Percentiles rank a stretch among this genome's conserved stretches.
phyloP scores from a whole-genome alignment of 2,113 vertebrate species.

The Cynocephalus volans region DNA sequence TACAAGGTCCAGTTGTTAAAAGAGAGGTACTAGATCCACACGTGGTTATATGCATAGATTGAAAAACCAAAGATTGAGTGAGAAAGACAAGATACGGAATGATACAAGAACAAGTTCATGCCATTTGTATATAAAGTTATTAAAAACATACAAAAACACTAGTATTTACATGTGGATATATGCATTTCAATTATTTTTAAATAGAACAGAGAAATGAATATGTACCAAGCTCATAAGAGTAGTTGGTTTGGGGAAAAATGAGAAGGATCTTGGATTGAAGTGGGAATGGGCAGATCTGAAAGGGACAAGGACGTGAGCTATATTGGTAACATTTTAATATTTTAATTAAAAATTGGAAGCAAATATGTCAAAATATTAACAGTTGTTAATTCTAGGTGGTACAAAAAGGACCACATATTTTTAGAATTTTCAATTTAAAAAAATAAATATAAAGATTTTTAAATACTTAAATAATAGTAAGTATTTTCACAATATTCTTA shows the following conservation, averaged over 20 bases:
- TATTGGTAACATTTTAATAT: not conserved
- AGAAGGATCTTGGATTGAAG: not conserved
- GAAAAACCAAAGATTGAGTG: not conserved
- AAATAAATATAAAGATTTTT: not conserved
- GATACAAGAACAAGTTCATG: not conserved
- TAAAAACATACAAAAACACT: not conserved
- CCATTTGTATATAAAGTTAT: not conserved
- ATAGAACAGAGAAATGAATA: not conserved
- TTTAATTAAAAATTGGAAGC: not conserved
- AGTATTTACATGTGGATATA: not conserved
- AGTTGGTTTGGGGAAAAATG: not conserved
- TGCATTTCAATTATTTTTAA: not conserved
- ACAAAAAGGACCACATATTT: not conserved
- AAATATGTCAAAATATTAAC: not conserved
- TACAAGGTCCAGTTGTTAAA: too few relatives aligned
- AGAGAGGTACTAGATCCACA: not conserved
- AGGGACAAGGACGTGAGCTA: not conserved
- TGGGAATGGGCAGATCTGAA: not conserved
- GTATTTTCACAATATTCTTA: not conserved
- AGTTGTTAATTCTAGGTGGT: not conserved
- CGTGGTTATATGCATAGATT: fast-evolving
- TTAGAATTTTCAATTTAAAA: not conserved
- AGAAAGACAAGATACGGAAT: not conserved
- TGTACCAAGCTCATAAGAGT: not conserved
- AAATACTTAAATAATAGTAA: not conserved